Percentiles rank a stretch among this genome's conserved stretches.
Evolutionary conservation across 2,888 invertebrate species (phyloP).

Genomic region (Sesia bembeciformis): DNA sequence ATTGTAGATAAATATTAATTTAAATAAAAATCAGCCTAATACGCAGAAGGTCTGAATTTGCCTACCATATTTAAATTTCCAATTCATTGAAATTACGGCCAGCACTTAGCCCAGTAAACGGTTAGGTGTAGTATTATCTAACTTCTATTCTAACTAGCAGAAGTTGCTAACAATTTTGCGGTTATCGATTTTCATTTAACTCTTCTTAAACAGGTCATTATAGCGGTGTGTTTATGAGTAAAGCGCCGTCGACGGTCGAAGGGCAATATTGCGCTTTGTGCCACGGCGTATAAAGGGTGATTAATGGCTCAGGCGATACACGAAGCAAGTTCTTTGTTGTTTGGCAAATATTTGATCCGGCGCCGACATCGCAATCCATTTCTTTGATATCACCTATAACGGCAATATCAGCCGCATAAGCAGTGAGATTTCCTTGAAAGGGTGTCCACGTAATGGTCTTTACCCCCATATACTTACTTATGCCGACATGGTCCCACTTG

Average conservation of each 20-base stretch:
- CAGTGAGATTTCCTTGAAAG: constrained; percentile 17
- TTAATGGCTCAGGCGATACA: constrained; percentile 64
- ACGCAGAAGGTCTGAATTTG: too few relatives aligned
- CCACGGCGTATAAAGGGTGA: constrained; percentile 58
- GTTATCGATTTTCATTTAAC: constrained; percentile 64
- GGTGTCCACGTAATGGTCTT: too few relatives aligned
- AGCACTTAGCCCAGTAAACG: too few relatives aligned
- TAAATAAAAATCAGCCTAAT: too few relatives aligned
- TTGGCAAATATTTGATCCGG: constrained; percentile 62
- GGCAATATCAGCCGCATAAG: constrained; percentile 9
- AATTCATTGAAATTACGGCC: too few relatives aligned
- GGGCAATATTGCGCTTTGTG: constrained; percentile 64
- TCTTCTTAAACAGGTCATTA: constrained; percentile 63
- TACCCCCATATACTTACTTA: too few relatives aligned
- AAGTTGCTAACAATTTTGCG: constrained; percentile 18
- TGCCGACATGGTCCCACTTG: too few relatives aligned
- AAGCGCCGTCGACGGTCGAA: constrained; percentile 41
- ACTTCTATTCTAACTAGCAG: neutral
- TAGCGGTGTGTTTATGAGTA: constrained; percentile 55
- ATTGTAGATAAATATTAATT: too few relatives aligned
- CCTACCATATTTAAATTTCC: too few relatives aligned
- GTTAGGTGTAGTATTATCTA: neutral
- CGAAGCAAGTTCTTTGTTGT: constrained; percentile 61
- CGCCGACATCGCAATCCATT: constrained; percentile 46
- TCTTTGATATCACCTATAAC: constrained; percentile 41